phyloP scores from a whole-genome alignment of 2,797 vertebrate species.

The Australoheros facetus region DNA sequence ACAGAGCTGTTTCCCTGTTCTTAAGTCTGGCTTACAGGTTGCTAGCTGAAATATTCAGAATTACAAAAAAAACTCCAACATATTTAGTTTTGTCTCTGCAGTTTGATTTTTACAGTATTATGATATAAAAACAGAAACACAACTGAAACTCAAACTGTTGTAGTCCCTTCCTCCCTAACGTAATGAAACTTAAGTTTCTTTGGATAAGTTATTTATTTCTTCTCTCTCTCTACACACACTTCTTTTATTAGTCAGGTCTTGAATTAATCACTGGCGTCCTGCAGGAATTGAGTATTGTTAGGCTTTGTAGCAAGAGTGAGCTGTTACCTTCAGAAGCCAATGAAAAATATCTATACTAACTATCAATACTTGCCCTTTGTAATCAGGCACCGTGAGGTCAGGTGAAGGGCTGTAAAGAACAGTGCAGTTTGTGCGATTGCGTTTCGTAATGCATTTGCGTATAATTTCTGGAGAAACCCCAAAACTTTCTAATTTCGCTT shows the following conservation, averaged over 20 bases:
- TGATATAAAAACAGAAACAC: conserved; percentile 20
- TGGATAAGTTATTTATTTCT: not conserved
- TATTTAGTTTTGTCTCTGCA: not conserved
- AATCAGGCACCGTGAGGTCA: not conserved
- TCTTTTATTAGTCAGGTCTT: not conserved
- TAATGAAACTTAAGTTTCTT: not conserved
- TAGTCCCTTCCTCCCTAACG: conserved; percentile 30
- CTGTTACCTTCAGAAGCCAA: not conserved
- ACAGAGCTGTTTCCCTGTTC: not conserved
- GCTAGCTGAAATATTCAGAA: not conserved
- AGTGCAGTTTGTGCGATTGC: conserved; percentile 17
- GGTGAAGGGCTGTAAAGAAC: not conserved
- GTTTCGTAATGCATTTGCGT: conserved; percentile 18
- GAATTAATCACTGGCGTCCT: not conserved
- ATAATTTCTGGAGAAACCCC: conserved; percentile 1
- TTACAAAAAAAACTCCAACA: not conserved
- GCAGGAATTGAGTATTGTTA: not conserved
- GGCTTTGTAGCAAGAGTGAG: not conserved
- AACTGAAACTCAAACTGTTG: conserved; percentile 4
- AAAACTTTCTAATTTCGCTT: not conserved
- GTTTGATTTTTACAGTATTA: not conserved
- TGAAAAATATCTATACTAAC: not conserved
- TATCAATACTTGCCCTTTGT: too few relatives aligned
- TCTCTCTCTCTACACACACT: not conserved
- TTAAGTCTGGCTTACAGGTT: not conserved